Evolutionary conservation across 2,113 vertebrate genomes (phyloP), one percentile per base, ranked within the genome.

Genomic region (Lucifuga dentata): DNA sequence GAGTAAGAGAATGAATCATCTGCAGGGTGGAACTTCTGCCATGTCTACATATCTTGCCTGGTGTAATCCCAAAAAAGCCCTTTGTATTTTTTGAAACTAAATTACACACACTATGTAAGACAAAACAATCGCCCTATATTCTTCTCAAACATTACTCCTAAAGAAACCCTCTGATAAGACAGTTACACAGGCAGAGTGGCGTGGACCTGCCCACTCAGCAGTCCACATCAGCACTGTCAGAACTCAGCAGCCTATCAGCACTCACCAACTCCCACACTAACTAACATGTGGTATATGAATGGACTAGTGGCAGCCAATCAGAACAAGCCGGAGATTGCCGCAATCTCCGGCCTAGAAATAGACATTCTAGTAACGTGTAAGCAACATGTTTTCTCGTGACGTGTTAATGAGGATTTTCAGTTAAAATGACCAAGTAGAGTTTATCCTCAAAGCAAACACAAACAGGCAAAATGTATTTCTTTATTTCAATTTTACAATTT

Each of bases 221-320:
- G 81, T 87, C 88, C 92, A 92, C 92, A 88, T 91, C 92, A 91
- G 85, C 90, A 91, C 80, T 78, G 78, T 49, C 77, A 73, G 69
- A 56, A 32, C 29, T 23, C 8, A 3, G 20, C 76, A 68, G 80
- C 91, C 91, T 66, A 92, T 92, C 90, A 85, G 38, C 12, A 2
- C 56, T 32, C 79, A 86, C 82, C 89, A 89, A 87, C 80, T 86
- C 89, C 75, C 65, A 82, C 80, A 69, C 49, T 48, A 10, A 62
- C 68, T 49, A 62, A 68, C 51, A 46, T 17, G 49, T 29, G 16
- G 20, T 40, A 58, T 71, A 80, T 87, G 86, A 91, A 87, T 90
- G 88, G 85, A 46, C 55, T 0, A 38, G 49, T 13, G 19, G 4
- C 56, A 70, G 79, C 90, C 91, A 92, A 91, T 89, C 73, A 20